These are phyloP conservation scores for Polia nebulosa DNA, from an alignment of 2,888 invertebrate genomes.

Conservation along the genomic window DNA sequence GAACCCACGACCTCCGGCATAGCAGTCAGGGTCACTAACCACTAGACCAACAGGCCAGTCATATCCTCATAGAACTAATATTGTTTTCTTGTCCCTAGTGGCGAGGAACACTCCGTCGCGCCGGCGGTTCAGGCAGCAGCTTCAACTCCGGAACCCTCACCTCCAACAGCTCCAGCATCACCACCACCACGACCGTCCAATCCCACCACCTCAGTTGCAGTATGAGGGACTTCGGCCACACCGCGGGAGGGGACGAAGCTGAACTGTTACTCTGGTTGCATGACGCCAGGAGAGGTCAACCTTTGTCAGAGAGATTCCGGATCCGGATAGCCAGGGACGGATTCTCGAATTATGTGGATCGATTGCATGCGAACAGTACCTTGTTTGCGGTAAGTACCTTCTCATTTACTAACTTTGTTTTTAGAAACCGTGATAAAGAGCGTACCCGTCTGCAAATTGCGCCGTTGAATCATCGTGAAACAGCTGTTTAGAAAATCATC, in stretches of 20 bases:
- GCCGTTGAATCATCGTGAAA: not conserved
- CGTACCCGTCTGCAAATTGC: not conserved
- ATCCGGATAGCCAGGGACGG: constrained; percentile 97
- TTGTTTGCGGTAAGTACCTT: constrained; percentile 94
- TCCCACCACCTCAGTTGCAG: constrained; percentile 94
- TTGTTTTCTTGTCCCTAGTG: constrained; percentile 74
- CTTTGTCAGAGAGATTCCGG: constrained; percentile 97
- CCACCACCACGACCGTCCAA: constrained; percentile 78
- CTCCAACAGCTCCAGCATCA: constrained; percentile 70
- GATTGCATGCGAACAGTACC: constrained; percentile 96
- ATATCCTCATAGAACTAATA: not conserved
- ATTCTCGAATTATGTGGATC: constrained; percentile 97
- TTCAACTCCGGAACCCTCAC: constrained; percentile 87
- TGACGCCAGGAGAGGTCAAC: constrained; percentile 94
- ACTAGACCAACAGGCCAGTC: no score
- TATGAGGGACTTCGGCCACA: constrained; percentile 95
- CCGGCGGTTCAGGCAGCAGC: constrained; percentile 87
- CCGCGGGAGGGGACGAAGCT: constrained; percentile 97
- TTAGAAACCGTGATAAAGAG: not conserved
- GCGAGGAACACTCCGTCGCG: constrained; percentile 87
- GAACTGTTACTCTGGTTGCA: constrained; percentile 97
- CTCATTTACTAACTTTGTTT: not conserved
- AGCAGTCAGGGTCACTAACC: no score
- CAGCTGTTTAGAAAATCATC: not conserved
- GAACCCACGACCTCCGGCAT: no score